Evolutionary conservation across 35 echinoderm and acorn worm genomes (phyloP), one percentile per base, ranked within the genome.

Genomic region (Holothuria glaberrima): DNA sequence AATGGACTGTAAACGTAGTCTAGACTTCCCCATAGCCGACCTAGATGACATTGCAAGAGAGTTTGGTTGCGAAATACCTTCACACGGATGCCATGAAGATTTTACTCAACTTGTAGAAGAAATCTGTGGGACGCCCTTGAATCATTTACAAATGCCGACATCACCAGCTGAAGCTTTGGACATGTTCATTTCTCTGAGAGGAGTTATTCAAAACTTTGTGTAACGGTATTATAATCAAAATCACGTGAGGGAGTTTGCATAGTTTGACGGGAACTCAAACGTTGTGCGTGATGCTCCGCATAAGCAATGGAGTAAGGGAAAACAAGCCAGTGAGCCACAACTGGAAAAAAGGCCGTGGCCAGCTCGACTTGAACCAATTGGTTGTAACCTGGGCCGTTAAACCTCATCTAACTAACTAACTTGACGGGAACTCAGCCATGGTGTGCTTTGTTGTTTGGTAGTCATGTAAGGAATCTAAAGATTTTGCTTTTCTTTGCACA

Each of bases 51-150:
- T 69, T 69, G 66, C 66, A 27, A 69, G 66, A 69, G 66, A 69
- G 66, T 69, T 69, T 29, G 66, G 66, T 69, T 69, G 66, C 25
- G 66, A 69, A 69, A 69, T 69, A 4, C 66, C 66, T 69, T 17
- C 66, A 21, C 25, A 69, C 31, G 66, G 31, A 25, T 14, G 50
- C 50, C 50, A 54, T 54, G 66, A n/a, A n/a, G 24, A 69, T 22
- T 69, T 69, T 69, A 69, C 24, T 69, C 66, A 69, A 69, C 28
- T 65, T 65, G 62, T 65, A 65, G 62, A 18, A 65, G 62, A 65
- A 65, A 65, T 65, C 28, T 65, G 62, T 65, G 62, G 62, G 62
- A 65, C 62, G 21, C 62, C 62, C 21, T 65, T 65, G 62, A 65
- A 65, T 65, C 62, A 65, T 65, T 65, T 65, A 6, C 62, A 65